Percentiles rank a stretch among this genome's conserved stretches.
Conservation (phyloP, 2,797 vertebrate genomes). For the Peromyscus melanophrys region DNA sequence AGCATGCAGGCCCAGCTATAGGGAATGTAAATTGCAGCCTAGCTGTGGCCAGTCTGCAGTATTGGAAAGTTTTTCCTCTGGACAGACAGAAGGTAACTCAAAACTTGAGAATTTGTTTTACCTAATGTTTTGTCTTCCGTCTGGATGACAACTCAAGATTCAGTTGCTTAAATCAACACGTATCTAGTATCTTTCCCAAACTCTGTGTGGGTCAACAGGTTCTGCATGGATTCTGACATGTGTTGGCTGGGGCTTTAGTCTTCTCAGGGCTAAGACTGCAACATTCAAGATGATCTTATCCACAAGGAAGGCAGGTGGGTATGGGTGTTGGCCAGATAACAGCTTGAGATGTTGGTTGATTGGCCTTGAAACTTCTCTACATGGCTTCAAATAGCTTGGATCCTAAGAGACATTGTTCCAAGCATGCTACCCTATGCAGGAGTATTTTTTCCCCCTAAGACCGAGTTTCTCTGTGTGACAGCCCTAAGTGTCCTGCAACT, state of each 20-base stretch:
- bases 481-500: not conserved
- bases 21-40: not conserved
- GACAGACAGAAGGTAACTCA: conserved; percentile 25
- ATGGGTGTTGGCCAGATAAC: not conserved
- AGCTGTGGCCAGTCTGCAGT: not conserved
- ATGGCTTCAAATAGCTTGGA: not conserved
- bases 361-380: not conserved
- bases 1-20: not conserved
- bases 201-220: not conserved
- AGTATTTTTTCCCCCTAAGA: not conserved
- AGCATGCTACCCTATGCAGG: not conserved
- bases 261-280: not conserved
- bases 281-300: not conserved
- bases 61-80: conserved; percentile 22
- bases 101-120: conserved; percentile 39
- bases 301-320: not conserved
- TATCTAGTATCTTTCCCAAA: not conserved
- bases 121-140: conserved; percentile 33
- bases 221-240: not conserved
- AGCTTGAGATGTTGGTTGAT: not conserved
- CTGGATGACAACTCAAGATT: not conserved
- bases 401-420: not conserved
- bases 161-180: not conserved
- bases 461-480: not conserved
- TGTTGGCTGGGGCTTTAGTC: not conserved